These are phyloP conservation scores for Micronycteris hirsuta DNA, from an alignment of 2,113 vertebrate species.

Conservation along the genomic window DNA sequence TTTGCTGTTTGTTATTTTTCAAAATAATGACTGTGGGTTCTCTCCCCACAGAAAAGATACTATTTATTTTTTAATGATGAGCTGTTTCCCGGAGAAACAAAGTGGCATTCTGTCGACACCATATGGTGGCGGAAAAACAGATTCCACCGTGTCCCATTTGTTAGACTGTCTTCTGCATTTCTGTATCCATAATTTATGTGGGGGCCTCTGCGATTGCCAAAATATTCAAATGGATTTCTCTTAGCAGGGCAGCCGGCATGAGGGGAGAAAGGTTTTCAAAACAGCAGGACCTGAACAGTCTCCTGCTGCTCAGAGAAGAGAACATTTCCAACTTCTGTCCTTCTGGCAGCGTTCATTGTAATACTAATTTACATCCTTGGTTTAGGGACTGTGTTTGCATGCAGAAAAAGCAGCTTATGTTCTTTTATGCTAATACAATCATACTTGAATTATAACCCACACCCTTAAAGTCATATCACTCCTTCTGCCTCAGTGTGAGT, in stretches of 20 bases:
- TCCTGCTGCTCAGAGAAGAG: slow-evolving; percentile 82
- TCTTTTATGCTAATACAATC: slow-evolving; percentile 76
- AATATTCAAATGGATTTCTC: slow-evolving; percentile 84
- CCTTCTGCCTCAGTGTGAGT: slow-evolving; percentile 46
- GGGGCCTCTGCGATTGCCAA: slow-evolving; percentile 80
- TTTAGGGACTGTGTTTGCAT: slow-evolving; percentile 77
- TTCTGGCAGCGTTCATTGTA: slow-evolving; percentile 83
- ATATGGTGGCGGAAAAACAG: slow-evolving; percentile 84
- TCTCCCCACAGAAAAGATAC: slow-evolving; percentile 72
- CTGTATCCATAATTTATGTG: slow-evolving; percentile 84
- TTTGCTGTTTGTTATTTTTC: slow-evolving; percentile 74
- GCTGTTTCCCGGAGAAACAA: slow-evolving; percentile 81
- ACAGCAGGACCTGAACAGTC: slow-evolving; percentile 83
- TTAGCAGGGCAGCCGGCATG: slow-evolving; percentile 78
- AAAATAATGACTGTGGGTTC: slow-evolving; percentile 73
- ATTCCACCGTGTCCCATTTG: slow-evolving; percentile 81
- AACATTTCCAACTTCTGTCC: slow-evolving; percentile 84
- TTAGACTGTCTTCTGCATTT: slow-evolving; percentile 81
- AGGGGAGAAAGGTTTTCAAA: slow-evolving; percentile 81
- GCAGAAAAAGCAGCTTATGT: slow-evolving; percentile 73
- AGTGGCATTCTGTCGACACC: slow-evolving; percentile 84
- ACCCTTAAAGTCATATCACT: slow-evolving; percentile 70
- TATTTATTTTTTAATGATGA: slow-evolving; percentile 82
- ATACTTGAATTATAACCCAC: slow-evolving; percentile 75
- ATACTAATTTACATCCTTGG: slow-evolving; percentile 83